Conservation (phyloP, 2,888 invertebrate species). For the Pyrochroa serraticornis region DNA sequence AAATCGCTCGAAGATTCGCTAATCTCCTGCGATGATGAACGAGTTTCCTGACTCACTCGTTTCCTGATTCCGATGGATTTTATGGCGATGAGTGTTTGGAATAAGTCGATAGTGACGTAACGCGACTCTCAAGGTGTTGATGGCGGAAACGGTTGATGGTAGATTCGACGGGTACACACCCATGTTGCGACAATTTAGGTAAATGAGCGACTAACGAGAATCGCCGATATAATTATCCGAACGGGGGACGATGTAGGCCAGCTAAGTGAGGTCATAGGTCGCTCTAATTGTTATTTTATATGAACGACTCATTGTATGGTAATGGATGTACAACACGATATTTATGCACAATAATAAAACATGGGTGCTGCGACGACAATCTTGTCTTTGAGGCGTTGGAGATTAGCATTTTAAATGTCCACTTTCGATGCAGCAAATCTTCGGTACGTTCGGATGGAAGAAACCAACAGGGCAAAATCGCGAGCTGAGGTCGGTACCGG, state of each 20-base stretch:
- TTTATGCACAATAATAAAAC: slow-evolving; percentile 16
- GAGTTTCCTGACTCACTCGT: background rate
- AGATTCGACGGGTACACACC: slow-evolving; percentile 5
- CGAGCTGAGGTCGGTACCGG: too few relatives aligned
- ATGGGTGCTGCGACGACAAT: background rate
- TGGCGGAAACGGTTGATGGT: background rate
- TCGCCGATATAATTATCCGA: slow-evolving; percentile 12
- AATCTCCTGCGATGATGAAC: background rate
- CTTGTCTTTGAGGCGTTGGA: slow-evolving; percentile 1
- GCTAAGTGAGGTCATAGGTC: slow-evolving; percentile 31
- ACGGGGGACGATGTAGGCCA: slow-evolving; percentile 25
- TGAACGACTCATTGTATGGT: slow-evolving; percentile 37
- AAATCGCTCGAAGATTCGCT: background rate
- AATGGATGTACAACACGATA: slow-evolving; percentile 19
- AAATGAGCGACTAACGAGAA: slow-evolving; percentile 5
- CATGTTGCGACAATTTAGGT: slow-evolving; percentile 10
- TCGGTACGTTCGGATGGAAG: too few relatives aligned
- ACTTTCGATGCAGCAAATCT: background rate
- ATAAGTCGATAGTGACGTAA: background rate
- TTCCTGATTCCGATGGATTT: background rate
- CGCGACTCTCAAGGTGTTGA: too few relatives aligned
- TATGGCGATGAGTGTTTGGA: background rate
- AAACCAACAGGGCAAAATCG: too few relatives aligned
- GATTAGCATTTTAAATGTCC: slow-evolving; percentile 15
- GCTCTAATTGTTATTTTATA: slow-evolving; percentile 42